Evolutionary conservation across 2,797 vertebrate genomes (phyloP).

Genomic region (Tamandua tetradactyla): DNA sequence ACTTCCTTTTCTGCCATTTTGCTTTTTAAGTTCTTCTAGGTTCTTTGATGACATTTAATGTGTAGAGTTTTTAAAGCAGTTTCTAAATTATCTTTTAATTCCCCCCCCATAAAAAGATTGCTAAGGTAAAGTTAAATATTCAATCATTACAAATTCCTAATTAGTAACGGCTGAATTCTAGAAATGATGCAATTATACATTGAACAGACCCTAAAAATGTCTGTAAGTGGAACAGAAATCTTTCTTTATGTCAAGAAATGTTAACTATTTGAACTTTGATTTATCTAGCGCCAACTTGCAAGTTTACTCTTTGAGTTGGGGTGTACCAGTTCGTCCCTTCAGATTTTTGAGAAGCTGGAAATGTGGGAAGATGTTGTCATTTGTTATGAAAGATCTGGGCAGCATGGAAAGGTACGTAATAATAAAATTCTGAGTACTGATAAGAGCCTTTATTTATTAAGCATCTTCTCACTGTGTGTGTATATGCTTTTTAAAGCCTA

Average conservation of each 20-base stretch:
- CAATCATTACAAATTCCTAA: slow-evolving; percentile 30
- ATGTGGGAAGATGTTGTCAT: slow-evolving; percentile 97
- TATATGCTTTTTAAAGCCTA: neutral
- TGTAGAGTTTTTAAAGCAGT: slow-evolving; percentile 28
- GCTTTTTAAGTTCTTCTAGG: slow-evolving; percentile 8
- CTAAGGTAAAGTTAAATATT: slow-evolving; percentile 17
- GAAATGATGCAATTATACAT: neutral
- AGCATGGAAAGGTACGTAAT: slow-evolving; percentile 93
- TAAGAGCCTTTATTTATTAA: neutral
- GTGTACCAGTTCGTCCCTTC: slow-evolving; percentile 93
- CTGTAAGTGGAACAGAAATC: neutral
- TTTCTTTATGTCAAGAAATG: neutral
- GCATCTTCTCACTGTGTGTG: neutral
- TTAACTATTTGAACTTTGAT: slow-evolving; percentile 63
- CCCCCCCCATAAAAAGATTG: neutral
- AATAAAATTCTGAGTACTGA: neutral
- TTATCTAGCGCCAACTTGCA: slow-evolving; percentile 93
- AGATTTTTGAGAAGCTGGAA: slow-evolving; percentile 93
- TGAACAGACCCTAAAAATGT: neutral
- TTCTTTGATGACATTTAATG: neutral
- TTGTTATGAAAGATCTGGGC: slow-evolving; percentile 94
- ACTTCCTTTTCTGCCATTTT: no score
- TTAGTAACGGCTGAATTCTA: neutral
- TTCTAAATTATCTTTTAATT: slow-evolving; percentile 29
- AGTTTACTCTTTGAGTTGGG: slow-evolving; percentile 93